phyloP scores from a whole-genome alignment of 2,888 invertebrate species.

The Capitulum mitella region DNA sequence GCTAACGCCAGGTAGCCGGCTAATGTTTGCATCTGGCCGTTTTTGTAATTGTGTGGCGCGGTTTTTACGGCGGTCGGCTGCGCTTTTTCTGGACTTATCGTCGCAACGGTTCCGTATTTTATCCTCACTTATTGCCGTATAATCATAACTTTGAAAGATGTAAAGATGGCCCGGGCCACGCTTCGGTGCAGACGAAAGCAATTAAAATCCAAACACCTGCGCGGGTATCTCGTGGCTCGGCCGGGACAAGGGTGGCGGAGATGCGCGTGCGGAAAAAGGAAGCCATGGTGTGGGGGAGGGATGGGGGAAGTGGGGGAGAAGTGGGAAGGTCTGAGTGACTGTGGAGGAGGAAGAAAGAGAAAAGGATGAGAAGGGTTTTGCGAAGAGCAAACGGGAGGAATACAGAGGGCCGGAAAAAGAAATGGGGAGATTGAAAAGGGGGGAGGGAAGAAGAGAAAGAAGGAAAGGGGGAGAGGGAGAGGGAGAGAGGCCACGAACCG shows the following conservation, averaged over 20 bases:
- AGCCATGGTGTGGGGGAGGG: no score
- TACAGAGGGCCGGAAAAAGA: no score
- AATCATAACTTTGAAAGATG: neutral
- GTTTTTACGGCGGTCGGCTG: neutral
- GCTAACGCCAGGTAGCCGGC: conserved; percentile 6
- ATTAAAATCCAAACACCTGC: conserved; percentile 13
- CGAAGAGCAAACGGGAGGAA: no score
- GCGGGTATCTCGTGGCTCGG: neutral
- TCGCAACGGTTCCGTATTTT: neutral
- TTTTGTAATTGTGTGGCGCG: neutral
- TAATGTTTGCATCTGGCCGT: conserved; percentile 2
- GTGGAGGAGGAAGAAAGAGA: neutral
- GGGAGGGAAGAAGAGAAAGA: no score
- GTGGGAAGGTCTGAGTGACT: neutral
- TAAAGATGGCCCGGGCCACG: neutral
- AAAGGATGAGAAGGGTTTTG: no score
- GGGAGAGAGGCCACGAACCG: no score
- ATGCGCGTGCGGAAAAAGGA: neutral
- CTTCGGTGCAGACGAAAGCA: neutral
- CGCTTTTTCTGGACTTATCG: neutral
- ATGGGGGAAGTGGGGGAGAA: no score
- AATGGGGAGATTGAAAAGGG: no score
- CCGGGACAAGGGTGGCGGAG: neutral
- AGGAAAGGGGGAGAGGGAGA: no score
- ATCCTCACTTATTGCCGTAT: neutral